Base-by-base conservation (phyloP, 2,888 invertebrate genomes). In the Tachystola acroxantha region DNA sequence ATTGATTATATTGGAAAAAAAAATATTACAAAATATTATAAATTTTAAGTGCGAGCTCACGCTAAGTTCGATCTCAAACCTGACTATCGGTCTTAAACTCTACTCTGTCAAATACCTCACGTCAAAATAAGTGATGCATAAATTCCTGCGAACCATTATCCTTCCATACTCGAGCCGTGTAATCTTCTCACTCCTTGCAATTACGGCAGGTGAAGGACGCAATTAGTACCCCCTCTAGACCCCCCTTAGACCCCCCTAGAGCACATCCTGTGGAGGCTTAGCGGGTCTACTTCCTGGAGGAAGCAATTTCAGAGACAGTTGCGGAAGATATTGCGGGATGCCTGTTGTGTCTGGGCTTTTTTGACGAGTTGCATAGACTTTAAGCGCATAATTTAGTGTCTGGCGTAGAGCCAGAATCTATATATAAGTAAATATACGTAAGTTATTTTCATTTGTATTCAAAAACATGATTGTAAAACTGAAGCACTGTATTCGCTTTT, bases 161-260 rank as follows among this genome's bases (percentile, higher is more conserved):
- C 10, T 10, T n/a, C n/a, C n/a, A n/a, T n/a, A n/a, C n/a, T 10
- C 4, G n/a, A 33, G 10, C 19, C 25, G n/a, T 10, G 36, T 52
- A 51, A 63, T 53, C 51, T 47, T 28, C 6, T 20, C 20, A 20
- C 13, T 35, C 43, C 49, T 40, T 50, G 57, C 55, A 63, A 64
- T 67, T 64, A 57, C 51, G 33, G 25, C 53, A 56, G 58, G 56
- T 59, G 55, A 46, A 55, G 53, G 53, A 55, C 44, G 57, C 53
- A 48, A 57, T 57, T 54, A 57, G 37, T 28, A 22, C 28, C 50
- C 44, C 38, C 39, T n/a, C n/a, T n/a, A n/a, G n/a, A n/a, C n/a
- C 40, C 24, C 24, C 24, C 24, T 16, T 6, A 34, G 40, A 40
- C 24, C 24, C n/a, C 24, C 28, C 10, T 55, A 58, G n/a, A 63